Evolutionary conservation across 2,888 invertebrate genomes (phyloP).

Genomic region (Phalera bucephala): DNA sequence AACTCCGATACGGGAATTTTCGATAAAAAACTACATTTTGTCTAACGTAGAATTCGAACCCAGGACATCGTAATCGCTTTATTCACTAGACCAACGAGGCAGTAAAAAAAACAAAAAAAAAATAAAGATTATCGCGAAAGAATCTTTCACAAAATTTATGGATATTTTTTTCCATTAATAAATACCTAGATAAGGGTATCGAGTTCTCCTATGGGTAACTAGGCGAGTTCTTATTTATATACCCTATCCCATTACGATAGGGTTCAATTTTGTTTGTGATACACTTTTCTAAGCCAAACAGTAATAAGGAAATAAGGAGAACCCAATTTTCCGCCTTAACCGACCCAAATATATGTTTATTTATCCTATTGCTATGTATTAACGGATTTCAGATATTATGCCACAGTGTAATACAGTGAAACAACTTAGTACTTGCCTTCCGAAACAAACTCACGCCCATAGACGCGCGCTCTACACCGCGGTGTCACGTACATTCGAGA

Average conservation of each 20-base stretch:
- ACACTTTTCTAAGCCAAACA: not conserved
- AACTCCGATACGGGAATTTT: no score
- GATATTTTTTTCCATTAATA: constrained; percentile 1
- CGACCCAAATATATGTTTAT: constrained; percentile 23
- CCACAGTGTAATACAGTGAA: no score
- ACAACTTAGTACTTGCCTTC: no score
- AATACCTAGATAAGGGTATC: not conserved
- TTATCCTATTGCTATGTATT: constrained; percentile 15
- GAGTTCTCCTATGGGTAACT: not conserved
- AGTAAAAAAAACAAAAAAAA: not conserved
- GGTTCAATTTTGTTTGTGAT: not conserved
- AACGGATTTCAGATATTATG: not conserved
- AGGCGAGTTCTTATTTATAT: not conserved
- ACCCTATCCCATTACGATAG: not conserved
- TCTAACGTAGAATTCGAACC: no score
- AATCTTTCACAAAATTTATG: not conserved
- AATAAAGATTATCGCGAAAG: not conserved
- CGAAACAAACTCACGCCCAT: no score
- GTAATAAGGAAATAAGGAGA: constrained; percentile 18
- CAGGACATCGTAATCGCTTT: no score
- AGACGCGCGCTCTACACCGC: no score
- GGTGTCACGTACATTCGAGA: no score
- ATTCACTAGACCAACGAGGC: no score
- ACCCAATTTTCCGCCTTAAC: constrained; percentile 27
- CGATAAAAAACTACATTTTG: no score